Percentiles rank a stretch among this genome's conserved stretches.
Evolutionary conservation across 2,888 invertebrate genomes (phyloP).

Genomic region (Schrankia costaestrigalis): DNA sequence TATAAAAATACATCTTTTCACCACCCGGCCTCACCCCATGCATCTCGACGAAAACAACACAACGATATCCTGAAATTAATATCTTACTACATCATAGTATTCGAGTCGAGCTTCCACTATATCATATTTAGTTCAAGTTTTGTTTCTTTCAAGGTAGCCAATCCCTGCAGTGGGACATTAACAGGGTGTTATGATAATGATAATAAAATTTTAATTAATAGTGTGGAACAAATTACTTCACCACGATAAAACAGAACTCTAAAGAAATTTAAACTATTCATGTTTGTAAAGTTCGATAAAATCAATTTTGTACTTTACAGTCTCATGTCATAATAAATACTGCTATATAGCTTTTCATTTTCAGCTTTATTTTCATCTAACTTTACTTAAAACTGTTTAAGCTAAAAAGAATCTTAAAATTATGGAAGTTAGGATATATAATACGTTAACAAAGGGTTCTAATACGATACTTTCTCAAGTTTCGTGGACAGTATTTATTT

Average conservation of each 20-base stretch:
- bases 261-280: slow-evolving; percentile 60
- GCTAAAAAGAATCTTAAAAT: slow-evolving; percentile 56
- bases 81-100: no score
- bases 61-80: no score
- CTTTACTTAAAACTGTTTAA: slow-evolving; percentile 37
- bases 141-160: no score
- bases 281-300: slow-evolving; percentile 62
- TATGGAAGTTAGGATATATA: slow-evolving; percentile 51
- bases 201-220: slow-evolving; percentile 53
- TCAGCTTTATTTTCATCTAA: slow-evolving; percentile 55
- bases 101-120: no score
- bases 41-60: no score
- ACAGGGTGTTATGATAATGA: no score
- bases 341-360: slow-evolving; percentile 64
- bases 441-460: slow-evolving; percentile 51
- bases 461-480: slow-evolving; percentile 67
- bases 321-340: slow-evolving; percentile 76
- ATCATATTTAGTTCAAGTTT: no score
- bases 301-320: slow-evolving; percentile 76
- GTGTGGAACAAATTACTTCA: slow-evolving; percentile 48
- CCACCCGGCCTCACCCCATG: no score
- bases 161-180: no score
- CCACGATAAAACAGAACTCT: slow-evolving; percentile 40
- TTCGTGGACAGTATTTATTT: slow-evolving; percentile 77
- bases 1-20: no score